phyloP scores from a whole-genome alignment of 2,113 vertebrate species.

The Odocoileus virginianus region DNA sequence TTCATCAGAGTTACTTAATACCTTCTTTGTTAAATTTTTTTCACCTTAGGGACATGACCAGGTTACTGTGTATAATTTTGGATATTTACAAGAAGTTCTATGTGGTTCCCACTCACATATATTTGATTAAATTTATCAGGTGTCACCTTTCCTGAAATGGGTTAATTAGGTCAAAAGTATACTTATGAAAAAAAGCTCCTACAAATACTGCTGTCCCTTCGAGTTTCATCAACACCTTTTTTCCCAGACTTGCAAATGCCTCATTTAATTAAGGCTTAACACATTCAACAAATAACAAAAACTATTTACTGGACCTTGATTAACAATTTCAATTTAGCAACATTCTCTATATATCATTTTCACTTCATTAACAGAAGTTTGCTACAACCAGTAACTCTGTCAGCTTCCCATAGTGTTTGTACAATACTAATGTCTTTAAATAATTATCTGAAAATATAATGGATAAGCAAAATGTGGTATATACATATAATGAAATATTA shows the following conservation, averaged over 20 bases:
- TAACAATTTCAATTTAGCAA: background rate
- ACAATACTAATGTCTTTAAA: background rate
- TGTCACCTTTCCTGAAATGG: background rate
- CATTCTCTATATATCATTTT: background rate
- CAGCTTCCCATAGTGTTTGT: background rate
- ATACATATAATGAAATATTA: background rate
- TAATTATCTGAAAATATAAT: background rate
- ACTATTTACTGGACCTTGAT: background rate
- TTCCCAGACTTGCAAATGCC: background rate
- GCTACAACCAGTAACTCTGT: slow-evolving; percentile 8
- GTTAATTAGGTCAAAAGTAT: background rate
- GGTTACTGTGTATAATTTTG: background rate
- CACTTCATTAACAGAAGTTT: slow-evolving; percentile 2
- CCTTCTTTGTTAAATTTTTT: background rate
- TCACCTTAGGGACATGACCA: background rate
- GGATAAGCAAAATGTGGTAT: background rate
- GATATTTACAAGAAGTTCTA: background rate
- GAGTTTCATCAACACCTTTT: background rate
- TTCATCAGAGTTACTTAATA: background rate
- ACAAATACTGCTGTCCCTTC: background rate
- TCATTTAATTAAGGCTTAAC: background rate
- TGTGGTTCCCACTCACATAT: background rate
- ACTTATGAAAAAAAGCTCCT: background rate
- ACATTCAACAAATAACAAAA: background rate
- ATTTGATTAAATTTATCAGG: slow-evolving; percentile 30